These are phyloP conservation scores for Pseudococcus longispinus DNA, from an alignment of 2,888 invertebrate genomes.

Conservation along the genomic window DNA sequence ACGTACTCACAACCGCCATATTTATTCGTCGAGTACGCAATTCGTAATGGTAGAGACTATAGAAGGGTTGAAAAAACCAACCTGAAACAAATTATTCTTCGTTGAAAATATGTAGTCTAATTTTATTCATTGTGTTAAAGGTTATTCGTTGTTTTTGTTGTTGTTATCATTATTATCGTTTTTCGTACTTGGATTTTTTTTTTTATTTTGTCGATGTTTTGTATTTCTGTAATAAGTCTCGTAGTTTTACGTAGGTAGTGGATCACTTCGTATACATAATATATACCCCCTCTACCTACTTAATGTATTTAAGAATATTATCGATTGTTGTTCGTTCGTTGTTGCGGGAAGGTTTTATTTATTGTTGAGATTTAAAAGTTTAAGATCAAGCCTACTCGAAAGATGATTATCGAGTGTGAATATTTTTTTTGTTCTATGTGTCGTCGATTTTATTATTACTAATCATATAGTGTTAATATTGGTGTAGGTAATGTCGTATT, in stretches of 20 bases:
- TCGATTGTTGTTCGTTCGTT: too few relatives aligned
- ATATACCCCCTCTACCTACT: too few relatives aligned
- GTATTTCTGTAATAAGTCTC: neutral
- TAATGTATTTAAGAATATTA: too few relatives aligned
- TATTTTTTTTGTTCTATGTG: neutral
- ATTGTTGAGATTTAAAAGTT: too few relatives aligned
- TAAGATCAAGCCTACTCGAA: too few relatives aligned
- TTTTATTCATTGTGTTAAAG: neutral
- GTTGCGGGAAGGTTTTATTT: too few relatives aligned
- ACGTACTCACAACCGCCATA: too few relatives aligned
- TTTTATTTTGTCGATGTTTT: neutral
- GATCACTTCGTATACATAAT: neutral
- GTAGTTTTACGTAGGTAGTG: neutral
- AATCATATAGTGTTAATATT: too few relatives aligned
- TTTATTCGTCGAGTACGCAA: too few relatives aligned
- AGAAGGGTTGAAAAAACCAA: too few relatives aligned
- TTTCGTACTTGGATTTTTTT: conserved; percentile 1
- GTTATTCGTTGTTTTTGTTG: neutral
- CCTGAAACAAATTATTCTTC: neutral
- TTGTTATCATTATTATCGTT: neutral
- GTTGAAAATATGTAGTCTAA: neutral
- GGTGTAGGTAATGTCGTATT: too few relatives aligned
- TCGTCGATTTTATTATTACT: neutral
- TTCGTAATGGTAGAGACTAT: too few relatives aligned
- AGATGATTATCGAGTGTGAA: neutral